Conservation (phyloP, 2,113 vertebrate genomes). For the Felis chaus region DNA sequence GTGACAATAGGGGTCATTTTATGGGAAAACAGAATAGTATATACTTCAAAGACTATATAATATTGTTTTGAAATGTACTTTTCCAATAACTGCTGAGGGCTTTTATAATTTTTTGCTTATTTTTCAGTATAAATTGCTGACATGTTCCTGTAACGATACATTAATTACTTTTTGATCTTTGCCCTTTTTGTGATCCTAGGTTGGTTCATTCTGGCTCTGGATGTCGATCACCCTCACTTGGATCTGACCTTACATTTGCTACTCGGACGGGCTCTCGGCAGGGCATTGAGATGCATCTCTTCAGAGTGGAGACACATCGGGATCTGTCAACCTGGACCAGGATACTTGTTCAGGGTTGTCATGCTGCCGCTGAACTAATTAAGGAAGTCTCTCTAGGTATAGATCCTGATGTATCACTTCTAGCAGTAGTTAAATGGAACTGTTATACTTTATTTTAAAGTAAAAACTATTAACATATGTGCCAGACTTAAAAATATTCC, state of each 20-base stretch:
- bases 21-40: neutral
- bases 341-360: constrained; percentile 94
- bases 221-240: constrained; percentile 89
- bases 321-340: constrained; percentile 96
- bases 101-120: constrained; percentile 9
- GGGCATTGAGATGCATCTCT: constrained; percentile 95
- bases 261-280: constrained; percentile 94
- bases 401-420: constrained; percentile 18
- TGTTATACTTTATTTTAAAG: neutral
- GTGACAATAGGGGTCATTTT: neutral
- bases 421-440: constrained; percentile 2
- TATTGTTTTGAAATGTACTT: constrained; percentile 23
- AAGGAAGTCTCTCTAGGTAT: constrained; percentile 93
- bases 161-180: constrained; percentile 37
- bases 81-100: neutral
- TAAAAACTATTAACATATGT: neutral
- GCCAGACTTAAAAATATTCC: neutral
- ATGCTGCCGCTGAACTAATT: constrained; percentile 92
- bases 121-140: neutral
- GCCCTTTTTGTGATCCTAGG: constrained; percentile 80
- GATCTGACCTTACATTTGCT: constrained; percentile 93
- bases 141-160: neutral
- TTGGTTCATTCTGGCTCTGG: constrained; percentile 94
- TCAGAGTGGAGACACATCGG: constrained; percentile 96
- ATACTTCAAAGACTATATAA: neutral